These are phyloP conservation scores for Trypoxylon attenuatum DNA, from an alignment of 2,888 invertebrate species.

Conservation along the genomic window DNA sequence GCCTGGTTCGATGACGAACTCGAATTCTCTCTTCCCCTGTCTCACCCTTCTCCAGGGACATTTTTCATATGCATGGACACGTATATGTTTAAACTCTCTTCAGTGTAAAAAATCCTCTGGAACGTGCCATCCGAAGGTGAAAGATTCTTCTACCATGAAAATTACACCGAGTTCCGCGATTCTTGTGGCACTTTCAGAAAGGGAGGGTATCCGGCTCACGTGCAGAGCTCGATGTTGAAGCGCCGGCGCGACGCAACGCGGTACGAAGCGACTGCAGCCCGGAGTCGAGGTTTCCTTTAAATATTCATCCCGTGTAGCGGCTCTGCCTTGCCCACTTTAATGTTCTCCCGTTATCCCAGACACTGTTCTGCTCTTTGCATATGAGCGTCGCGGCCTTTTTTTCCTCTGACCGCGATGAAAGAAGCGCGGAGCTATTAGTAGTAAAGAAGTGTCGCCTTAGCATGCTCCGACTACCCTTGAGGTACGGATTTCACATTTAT, in stretches of 20 bases:
- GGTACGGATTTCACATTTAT: conserved; percentile 61
- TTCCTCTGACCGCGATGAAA: conserved; percentile 8
- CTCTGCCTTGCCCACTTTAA: conserved; percentile 56
- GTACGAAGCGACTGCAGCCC: conserved; percentile 24
- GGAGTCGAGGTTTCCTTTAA: conserved; percentile 63
- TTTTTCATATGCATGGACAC: no score
- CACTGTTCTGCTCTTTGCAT: conserved; percentile 58
- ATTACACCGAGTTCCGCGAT: conserved; percentile 30
- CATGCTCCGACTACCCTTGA: conserved; percentile 28
- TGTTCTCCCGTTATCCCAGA: conserved; percentile 58
- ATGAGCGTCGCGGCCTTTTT: conserved; percentile 38
- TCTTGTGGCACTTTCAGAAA: no score
- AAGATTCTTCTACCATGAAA: conserved; percentile 38
- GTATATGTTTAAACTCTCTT: no score
- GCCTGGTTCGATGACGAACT: no score
- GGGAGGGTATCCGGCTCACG: conserved; percentile 39
- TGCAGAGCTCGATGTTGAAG: conserved; percentile 41
- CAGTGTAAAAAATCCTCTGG: no score
- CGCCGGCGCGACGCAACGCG: no score
- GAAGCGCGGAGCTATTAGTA: background rate
- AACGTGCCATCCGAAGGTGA: no score
- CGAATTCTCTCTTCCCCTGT: no score
- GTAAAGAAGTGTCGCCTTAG: conserved; percentile 1
- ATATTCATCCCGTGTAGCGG: conserved; percentile 65
- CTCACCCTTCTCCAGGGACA: no score